Evolutionary conservation across 30 jellyfish, hydroid and myxozoan species (phyloP), one percentile per base, ranked within the genome.

Genomic region (Sanderia malayensis): DNA sequence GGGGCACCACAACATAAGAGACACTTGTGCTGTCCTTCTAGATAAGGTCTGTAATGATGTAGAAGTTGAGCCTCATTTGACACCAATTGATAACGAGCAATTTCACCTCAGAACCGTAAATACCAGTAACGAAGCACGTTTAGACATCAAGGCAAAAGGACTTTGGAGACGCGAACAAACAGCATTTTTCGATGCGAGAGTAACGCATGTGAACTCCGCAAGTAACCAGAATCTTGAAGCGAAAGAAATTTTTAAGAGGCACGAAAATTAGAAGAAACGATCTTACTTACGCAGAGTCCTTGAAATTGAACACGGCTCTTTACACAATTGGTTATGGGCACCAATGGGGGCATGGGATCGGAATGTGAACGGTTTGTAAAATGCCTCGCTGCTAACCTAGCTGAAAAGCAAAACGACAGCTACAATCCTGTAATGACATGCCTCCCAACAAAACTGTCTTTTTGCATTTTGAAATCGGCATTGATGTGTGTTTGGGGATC

Each of bases 131-230:
- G 67, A 55, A 55, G 67, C 67, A 20, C 8, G 67, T 20, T n/a
- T 55, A 55, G 67, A 55, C 67, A 55, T 55, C 28, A 55, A 4
- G 4, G 67, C n/a, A 20, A n/a, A 62, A 62, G 58, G 75, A 18
- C 24, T 62, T 31, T 62, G 59, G 58, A 62, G 59, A 31, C 13
- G 58, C 21, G 75, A 30, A 31, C 44, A 23, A 23, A 62, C 75
- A 11, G 21, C 58, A 62, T 62, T 62, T 31, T 24, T 62, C 75
- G 21, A 62, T 41, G 73, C 23, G 49, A 60, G 73, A 17, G 73
- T 60, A 60, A 23, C 58, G 73, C 72, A 67, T 44, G 79, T 67
- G 34, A 1, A 67, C 47, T 67, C 79, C 21, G 79, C 61, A 31
- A 23, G 44, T 37, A 31, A 0, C 79, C 28, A 44, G 65, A 67